These are phyloP conservation scores for Subacronicta megacephala DNA, from an alignment of 2,888 invertebrate genomes.

Conservation along the genomic window DNA sequence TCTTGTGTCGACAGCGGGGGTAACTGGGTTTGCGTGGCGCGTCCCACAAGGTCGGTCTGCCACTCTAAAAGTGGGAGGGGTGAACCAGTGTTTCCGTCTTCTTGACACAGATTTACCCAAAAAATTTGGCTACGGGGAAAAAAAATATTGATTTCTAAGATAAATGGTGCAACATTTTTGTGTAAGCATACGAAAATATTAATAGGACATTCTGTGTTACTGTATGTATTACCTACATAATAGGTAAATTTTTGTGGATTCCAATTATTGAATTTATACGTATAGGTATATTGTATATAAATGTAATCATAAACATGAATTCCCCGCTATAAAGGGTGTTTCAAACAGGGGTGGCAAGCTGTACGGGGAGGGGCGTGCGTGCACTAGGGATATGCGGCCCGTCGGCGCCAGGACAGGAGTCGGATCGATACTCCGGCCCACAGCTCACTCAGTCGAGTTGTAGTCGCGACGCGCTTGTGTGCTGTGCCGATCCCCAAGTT, in stretches of 20 bases:
- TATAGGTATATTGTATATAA: too few species aligned
- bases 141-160: too few species aligned
- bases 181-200: too few species aligned
- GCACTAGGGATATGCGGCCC: slow-evolving; percentile 86
- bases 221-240: too few species aligned
- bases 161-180: too few species aligned
- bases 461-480: slow-evolving; percentile 78
- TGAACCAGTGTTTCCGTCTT: slow-evolving; percentile 54
- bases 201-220: too few species aligned
- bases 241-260: too few species aligned
- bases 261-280: too few species aligned
- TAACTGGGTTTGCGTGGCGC: slow-evolving; percentile 62
- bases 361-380: slow-evolving; percentile 82
- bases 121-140: slow-evolving; percentile 5
- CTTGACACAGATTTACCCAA: slow-evolving; percentile 41
- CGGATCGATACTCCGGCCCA: slow-evolving; percentile 83
- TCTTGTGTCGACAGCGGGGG: slow-evolving; percentile 54
- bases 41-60: slow-evolving; percentile 63
- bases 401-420: slow-evolving; percentile 86
- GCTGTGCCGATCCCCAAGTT: slow-evolving; percentile 59
- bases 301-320: too few species aligned
- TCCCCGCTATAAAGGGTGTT: slow-evolving; percentile 67
- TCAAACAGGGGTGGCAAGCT: slow-evolving; percentile 71
- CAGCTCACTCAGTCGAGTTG: slow-evolving; percentile 75
- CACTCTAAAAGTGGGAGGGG: slow-evolving; percentile 46